Percentiles rank a stretch among this genome's conserved stretches.
phyloP scores from a whole-genome alignment of 2,888 invertebrate species.

The Macaria liturata region DNA sequence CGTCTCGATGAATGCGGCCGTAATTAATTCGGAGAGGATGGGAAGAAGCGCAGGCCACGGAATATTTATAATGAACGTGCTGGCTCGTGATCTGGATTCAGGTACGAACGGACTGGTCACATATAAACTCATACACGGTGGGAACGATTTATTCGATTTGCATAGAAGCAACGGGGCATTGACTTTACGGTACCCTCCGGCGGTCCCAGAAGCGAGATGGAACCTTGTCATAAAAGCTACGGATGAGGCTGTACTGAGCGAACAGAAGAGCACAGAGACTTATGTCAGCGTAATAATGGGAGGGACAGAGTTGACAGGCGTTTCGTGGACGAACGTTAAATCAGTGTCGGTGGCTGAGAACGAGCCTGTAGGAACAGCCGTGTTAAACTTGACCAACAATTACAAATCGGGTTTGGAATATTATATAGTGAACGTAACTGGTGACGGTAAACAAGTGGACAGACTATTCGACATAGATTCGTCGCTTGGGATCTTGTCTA shows the following conservation, averaged over 20 bases:
- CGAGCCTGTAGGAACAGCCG: conserved; percentile 93
- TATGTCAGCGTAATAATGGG: conserved; percentile 92
- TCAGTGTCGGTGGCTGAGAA: conserved; percentile 94
- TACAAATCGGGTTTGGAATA: conserved; percentile 90
- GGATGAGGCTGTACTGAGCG: conserved; percentile 95
- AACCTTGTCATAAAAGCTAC: conserved; percentile 94
- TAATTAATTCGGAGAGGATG: conserved; percentile 85
- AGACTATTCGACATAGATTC: conserved; percentile 96
- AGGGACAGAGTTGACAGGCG: conserved; percentile 82
- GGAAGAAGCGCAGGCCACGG: conserved; percentile 81
- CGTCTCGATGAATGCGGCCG: conserved; percentile 95
- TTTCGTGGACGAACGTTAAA: conserved; percentile 85
- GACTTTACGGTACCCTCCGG: conserved; percentile 83
- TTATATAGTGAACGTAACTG: conserved; percentile 94
- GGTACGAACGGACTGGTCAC: conserved; percentile 96
- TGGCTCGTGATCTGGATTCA: conserved; percentile 94
- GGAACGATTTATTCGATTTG: conserved; percentile 90
- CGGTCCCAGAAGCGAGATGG: conserved; percentile 88
- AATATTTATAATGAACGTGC: conserved; percentile 89
- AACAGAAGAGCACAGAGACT: conserved; percentile 93
- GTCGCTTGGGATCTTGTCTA: conserved; percentile 93
- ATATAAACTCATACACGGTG: conserved; percentile 92
- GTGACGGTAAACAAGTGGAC: conserved; percentile 90
- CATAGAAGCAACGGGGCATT: conserved; percentile 92
- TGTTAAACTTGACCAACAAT: conserved; percentile 90